Evolutionary conservation across 2,888 invertebrate genomes (phyloP), one percentile per base, ranked within the genome.

Genomic region (Leucania comma): DNA sequence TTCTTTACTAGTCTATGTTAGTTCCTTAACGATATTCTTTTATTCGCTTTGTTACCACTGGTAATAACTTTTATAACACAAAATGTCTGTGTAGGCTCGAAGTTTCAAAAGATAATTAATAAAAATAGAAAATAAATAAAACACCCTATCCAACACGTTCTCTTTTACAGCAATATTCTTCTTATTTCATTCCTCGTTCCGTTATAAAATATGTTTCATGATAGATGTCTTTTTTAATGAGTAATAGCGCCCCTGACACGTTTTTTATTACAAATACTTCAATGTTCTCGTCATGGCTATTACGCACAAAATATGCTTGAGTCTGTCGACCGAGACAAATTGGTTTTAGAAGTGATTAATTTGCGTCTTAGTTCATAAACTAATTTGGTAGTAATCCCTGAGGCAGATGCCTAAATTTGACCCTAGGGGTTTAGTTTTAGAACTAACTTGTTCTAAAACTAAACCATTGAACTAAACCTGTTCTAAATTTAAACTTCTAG

Each of bases 191-290:
- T 72, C 4, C 20, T 53, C 26, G 22, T 53, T 22, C n/a, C 6
- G 4, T 6, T 1, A 46, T 74, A 20, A 22, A 63, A 53, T 74
- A 35, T 20, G 6, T 26, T 26, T 42, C 51, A 22, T 35, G 22
- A 42, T 65, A 53, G 8, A 71, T n/a, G 35, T 35, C 51, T n/a
- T 2, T 35, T 35, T 54, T n/a, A 53, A 29, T 71, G 12, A 75
- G 20, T 20, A 64, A 46, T 29, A 20, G n/a, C 20, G 14, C 26
- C 14, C 26, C 10, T 5, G 20, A 8, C 22, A 46, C 26, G 67
- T 66, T 12, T 46, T 75, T 75, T 26, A 71, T 53, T 54, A 12
- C 9, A 17, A 56, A 76, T 76, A 72, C 32, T 50, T 76, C n/a
- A 42, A 22, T 12, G n/a, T 42, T 38, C 8, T 56, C n/a, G 29